These are phyloP conservation scores for Perodicticus potto DNA, from an alignment of 2,797 vertebrate species.

Conservation along the genomic window DNA sequence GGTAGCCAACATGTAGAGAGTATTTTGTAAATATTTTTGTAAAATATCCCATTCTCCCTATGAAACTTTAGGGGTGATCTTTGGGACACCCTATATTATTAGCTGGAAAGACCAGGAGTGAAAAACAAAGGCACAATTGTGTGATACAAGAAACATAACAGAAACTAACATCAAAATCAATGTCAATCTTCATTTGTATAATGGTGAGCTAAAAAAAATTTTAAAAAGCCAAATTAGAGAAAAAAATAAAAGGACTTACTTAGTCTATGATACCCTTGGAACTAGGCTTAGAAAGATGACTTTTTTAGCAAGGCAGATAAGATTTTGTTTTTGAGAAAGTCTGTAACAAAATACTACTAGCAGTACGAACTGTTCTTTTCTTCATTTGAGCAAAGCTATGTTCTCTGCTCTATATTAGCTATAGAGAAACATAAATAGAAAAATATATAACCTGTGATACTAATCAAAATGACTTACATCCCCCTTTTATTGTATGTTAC, in stretches of 20 bases:
- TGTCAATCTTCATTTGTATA: background rate
- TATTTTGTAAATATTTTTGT: no score
- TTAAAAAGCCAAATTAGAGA: slow-evolving; percentile 51
- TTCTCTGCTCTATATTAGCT: slow-evolving; percentile 48
- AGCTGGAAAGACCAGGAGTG: slow-evolving; percentile 10
- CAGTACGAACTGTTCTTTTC: background rate
- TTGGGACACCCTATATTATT: background rate
- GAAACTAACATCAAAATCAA: slow-evolving; percentile 63
- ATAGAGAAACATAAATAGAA: slow-evolving; percentile 52
- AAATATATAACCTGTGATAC: slow-evolving; percentile 24
- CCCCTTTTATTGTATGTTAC: background rate
- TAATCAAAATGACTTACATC: slow-evolving; percentile 5
- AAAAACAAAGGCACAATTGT: slow-evolving; percentile 53
- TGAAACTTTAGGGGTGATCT: no score
- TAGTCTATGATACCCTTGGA: slow-evolving; percentile 32
- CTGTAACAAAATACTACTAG: slow-evolving; percentile 42
- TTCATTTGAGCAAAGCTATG: slow-evolving; percentile 15
- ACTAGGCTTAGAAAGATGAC: slow-evolving; percentile 26
- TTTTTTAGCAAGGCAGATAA: slow-evolving; percentile 32
- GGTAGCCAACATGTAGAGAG: no score
- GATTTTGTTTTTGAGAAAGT: slow-evolving; percentile 45
- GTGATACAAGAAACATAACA: slow-evolving; percentile 29
- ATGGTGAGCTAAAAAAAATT: background rate
- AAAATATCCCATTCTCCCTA: no score
- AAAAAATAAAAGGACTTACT: slow-evolving; percentile 27